Evolutionary conservation across 2,888 invertebrate genomes (phyloP), one percentile per base, ranked within the genome.

Genomic region (Sturmia bella): DNA sequence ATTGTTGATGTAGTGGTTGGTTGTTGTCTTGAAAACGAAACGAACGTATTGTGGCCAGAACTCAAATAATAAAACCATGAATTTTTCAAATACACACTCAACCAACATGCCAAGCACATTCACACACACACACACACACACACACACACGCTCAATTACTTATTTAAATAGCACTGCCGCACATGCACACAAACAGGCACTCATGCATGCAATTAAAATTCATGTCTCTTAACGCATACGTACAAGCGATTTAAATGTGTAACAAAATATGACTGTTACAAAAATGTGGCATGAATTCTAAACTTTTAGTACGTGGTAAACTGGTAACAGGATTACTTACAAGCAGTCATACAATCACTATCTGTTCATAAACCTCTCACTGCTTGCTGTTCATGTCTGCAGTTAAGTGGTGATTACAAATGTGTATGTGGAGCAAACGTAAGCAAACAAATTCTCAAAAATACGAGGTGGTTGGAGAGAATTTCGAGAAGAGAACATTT

Each of bases 251-350:
- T 32, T 32, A 7, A 32, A 17, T 45, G 27, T 54, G 17, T 15
- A 59, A 21, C 37, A 13, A 69, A 61, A 56, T 69, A 57, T 32
- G 32, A 32, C 50, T 32, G 66, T 61, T 45, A 61, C 59, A 54
- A 61, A 45, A 39, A 79, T 68, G 66, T 59, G 72, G 52, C 61
- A 79, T 63, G 73, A 74, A 69, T 73, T 74, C 63, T 69, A 79
- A 74, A 48, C 61, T 27, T 68, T 5, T 13, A 41, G 54, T 7
- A 73, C 52, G 19, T 54, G n/a, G 54, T 12, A 63, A 32, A 32
- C 6, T 6, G 9, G 32, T 32, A 7, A 32, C 32, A 32, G 9
- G 32, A 32, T 45, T 57, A 19, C 13, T 57, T 11, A 50, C 21
- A 59, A 19, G 17, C 13, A 43, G 11, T 2, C 41, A 61, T 24